phyloP scores from a whole-genome alignment of 2,888 invertebrate genomes.

The Latrodectus elegans region DNA sequence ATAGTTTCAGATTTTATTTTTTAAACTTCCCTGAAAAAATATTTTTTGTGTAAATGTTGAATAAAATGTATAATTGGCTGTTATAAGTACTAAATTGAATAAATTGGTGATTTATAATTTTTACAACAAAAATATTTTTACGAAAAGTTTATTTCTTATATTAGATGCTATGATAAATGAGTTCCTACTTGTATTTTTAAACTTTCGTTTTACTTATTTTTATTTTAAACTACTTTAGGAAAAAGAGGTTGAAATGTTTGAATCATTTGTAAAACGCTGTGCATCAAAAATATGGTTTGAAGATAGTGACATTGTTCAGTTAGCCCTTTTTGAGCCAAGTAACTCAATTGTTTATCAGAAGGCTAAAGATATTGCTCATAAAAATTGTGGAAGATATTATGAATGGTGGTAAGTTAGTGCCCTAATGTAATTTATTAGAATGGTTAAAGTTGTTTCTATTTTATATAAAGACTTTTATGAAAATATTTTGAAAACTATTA shows the following conservation, averaged over 20 bases:
- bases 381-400: conserved; percentile 79
- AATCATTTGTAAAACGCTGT: conserved; percentile 80
- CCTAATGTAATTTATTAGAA: neutral
- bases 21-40: no score
- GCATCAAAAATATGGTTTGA: conserved; percentile 80
- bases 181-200: neutral
- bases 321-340: conserved; percentile 81
- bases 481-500: neutral
- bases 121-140: no score
- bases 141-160: no score
- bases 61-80: no score
- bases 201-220: neutral
- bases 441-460: neutral
- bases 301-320: conserved; percentile 82
- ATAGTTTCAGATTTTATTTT: no score
- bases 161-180: no score
- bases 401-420: conserved; percentile 78
- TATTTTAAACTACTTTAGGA: conserved; percentile 19
- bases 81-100: no score
- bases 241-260: conserved; percentile 77
- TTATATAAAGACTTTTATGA: neutral
- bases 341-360: conserved; percentile 79
- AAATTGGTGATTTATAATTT: no score
- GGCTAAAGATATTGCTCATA: conserved; percentile 78
- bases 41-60: no score